These are phyloP conservation scores for Protosalanx chinensis DNA, from an alignment of 2,797 vertebrate genomes.

Conservation along the genomic window DNA sequence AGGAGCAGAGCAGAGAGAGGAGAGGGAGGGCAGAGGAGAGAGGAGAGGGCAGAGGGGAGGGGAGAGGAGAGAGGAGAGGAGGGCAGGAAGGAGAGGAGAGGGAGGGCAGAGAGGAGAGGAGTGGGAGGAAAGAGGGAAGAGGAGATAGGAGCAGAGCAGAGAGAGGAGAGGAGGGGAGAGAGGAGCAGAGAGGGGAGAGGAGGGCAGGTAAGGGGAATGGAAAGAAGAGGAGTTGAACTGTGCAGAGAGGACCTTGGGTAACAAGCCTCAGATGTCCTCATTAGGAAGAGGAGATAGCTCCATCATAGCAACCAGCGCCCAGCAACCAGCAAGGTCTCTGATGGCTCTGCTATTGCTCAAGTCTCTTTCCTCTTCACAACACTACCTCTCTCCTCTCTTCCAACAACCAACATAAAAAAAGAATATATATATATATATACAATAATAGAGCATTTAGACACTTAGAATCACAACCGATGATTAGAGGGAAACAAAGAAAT, in stretches of 20 bases:
- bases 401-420: neutral
- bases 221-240: neutral
- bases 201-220: neutral
- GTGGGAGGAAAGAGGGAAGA: neutral
- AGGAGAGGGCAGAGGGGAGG: too few relatives aligned
- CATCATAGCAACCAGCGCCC: constrained; percentile 62
- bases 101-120: neutral
- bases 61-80: too few relatives aligned
- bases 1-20: too few relatives aligned
- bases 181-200: too few relatives aligned
- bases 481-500: neutral
- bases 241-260: constrained; percentile 34
- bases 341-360: constrained; percentile 29
- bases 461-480: neutral
- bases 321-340: constrained; percentile 56
- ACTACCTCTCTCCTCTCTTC: neutral
- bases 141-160: neutral
- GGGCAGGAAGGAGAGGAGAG: neutral
- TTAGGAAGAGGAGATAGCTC: constrained; percentile 53
- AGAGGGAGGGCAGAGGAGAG: too few relatives aligned
- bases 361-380: neutral
- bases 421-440: too few relatives aligned
- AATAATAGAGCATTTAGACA: too few relatives aligned
- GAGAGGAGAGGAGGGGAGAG: neutral
- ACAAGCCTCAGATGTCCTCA: constrained; percentile 64